Evolutionary conservation across 64 coral and sea anemone genomes (phyloP).

Genomic region (Trachythela sp.): DNA sequence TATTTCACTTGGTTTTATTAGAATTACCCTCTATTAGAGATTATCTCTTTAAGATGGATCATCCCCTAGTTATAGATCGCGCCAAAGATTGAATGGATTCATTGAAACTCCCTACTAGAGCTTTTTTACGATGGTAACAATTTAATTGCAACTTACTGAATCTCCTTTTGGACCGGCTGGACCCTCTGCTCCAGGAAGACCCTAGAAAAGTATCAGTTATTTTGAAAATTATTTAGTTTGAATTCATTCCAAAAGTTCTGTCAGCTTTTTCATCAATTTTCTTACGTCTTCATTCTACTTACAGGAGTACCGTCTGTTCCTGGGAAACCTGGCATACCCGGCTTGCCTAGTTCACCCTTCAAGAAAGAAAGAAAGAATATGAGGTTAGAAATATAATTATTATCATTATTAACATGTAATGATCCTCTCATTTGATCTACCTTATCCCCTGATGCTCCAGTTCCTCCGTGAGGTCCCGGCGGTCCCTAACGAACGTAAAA

Average conservation of each 20-base stretch:
- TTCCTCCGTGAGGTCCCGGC: conserved; percentile 7
- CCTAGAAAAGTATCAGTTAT: background rate
- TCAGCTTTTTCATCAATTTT: background rate
- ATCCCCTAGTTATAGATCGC: too few species aligned
- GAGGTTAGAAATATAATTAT: background rate
- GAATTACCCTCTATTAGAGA: too few species aligned
- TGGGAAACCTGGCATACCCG: background rate
- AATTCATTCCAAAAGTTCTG: background rate
- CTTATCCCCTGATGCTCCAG: background rate
- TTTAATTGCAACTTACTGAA: background rate
- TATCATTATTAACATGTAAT: too few species aligned
- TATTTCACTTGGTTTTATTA: too few species aligned
- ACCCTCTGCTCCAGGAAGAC: conserved; percentile 13
- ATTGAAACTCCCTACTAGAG: too few species aligned
- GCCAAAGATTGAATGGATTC: too few species aligned
- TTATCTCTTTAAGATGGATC: too few species aligned
- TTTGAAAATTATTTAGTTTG: background rate
- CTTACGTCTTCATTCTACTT: background rate
- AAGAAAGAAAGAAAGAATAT: background rate
- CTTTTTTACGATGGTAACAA: too few species aligned
- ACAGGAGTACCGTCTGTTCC: background rate
- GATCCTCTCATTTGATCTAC: background rate
- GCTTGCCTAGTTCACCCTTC: background rate
- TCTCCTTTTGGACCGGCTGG: conserved; percentile 17
- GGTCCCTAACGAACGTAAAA: background rate